A percentile compares a stretch with the other conserved stretches of the same genome.
phyloP scores from a whole-genome alignment of 2,113 vertebrate species.

The Phocoena sinus region DNA sequence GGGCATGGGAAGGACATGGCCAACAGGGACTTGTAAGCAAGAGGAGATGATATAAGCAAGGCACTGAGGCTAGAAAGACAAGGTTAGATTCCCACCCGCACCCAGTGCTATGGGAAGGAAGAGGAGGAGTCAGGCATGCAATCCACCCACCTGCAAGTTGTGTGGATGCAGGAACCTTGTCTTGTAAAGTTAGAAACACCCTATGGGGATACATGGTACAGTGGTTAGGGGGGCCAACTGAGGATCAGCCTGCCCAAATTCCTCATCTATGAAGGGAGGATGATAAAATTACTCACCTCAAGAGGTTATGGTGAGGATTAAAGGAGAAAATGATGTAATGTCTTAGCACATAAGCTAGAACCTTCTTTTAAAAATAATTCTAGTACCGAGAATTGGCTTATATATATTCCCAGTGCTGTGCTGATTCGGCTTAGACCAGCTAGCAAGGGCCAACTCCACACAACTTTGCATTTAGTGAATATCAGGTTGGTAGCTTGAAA shows the following conservation, averaged over 20 bases:
- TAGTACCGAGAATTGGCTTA: neutral
- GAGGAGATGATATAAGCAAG: neutral
- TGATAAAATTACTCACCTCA: neutral
- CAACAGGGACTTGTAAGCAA: neutral
- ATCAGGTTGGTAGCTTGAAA: neutral
- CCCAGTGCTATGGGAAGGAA: too few species aligned
- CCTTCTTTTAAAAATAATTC: neutral
- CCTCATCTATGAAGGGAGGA: neutral
- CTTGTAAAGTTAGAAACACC: neutral
- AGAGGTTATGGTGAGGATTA: neutral
- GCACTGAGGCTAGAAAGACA: neutral
- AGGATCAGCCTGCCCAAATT: neutral
- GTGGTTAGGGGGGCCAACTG: too few species aligned
- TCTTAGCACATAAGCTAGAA: neutral
- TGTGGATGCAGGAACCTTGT: neutral
- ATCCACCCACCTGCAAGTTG: neutral
- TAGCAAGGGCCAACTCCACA: neutral
- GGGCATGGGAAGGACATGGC: neutral
- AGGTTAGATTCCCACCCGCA: neutral
- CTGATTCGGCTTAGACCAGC: neutral
- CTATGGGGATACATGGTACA: neutral
- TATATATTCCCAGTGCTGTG: neutral
- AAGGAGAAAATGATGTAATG: neutral
- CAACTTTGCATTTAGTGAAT: neutral
- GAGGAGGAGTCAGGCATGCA: neutral